These are phyloP conservation scores for Apostichopus leukothele DNA, from an alignment of 53 echinoderm and acorn worm genomes.

Conservation along the genomic window DNA sequence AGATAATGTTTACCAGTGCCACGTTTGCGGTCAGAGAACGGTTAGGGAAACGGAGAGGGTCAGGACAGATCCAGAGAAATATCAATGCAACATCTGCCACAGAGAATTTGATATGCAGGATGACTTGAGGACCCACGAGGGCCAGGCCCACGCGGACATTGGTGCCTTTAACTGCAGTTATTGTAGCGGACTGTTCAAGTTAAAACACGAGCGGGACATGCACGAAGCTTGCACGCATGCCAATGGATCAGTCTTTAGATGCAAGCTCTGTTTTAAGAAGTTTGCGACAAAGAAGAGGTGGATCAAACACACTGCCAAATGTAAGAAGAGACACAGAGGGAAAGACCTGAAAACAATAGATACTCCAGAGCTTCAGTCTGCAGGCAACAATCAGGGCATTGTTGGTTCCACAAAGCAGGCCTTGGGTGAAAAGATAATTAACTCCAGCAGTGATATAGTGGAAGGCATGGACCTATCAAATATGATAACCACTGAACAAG, in stretches of 20 bases:
- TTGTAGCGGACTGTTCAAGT: conserved; percentile 23
- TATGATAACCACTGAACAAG: conserved; percentile 1
- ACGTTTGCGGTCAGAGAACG: not conserved
- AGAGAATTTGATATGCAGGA: conserved; percentile 8
- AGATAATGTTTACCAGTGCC: not conserved
- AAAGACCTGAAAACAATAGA: not conserved
- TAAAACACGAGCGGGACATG: conserved; percentile 13
- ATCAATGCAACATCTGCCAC: not conserved
- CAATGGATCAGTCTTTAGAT: not conserved
- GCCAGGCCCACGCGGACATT: not conserved
- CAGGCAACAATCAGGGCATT: not conserved
- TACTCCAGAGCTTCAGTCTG: not conserved
- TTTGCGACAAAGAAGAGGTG: not conserved
- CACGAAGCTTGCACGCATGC: conserved; percentile 37
- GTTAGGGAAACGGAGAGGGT: not conserved
- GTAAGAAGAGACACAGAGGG: not conserved
- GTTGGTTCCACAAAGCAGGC: not conserved
- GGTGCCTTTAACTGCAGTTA: conserved; percentile 17
- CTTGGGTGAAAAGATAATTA: not conserved
- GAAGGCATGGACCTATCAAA: conserved; percentile 5
- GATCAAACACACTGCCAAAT: conserved; percentile 21
- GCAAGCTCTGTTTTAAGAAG: conserved; percentile 31
- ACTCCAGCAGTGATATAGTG: not conserved
- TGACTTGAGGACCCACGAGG: not conserved
- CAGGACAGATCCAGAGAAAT: not conserved